These are phyloP conservation scores for Scaptomyza hsui DNA, from an alignment of 1,140 invertebrate genomes.

Conservation along the genomic window DNA sequence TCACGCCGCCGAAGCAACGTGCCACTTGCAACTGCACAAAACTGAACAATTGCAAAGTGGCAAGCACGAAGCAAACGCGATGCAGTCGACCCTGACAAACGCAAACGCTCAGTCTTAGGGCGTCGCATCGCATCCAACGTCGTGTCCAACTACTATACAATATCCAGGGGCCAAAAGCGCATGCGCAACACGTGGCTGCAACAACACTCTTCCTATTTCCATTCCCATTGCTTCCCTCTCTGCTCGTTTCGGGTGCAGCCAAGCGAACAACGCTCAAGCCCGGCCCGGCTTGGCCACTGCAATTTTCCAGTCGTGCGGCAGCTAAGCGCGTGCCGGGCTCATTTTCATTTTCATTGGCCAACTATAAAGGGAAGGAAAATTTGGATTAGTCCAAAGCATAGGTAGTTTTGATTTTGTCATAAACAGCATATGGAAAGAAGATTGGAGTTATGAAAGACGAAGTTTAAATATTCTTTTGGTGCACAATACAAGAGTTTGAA, in stretches of 20 bases:
- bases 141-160: constrained; percentile 50
- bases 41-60: constrained; percentile 70
- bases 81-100: constrained; percentile 79
- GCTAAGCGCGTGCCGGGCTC: constrained; percentile 74
- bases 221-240: constrained; percentile 12
- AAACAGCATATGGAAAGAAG: background rate
- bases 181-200: constrained; percentile 79
- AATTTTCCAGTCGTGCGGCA: constrained; percentile 79
- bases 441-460: background rate
- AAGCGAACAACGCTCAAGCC: constrained; percentile 44
- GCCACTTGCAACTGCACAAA: constrained; percentile 39
- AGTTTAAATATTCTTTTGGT: background rate
- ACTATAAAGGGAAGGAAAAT: constrained; percentile 4
- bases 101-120: constrained; percentile 72
- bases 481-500: background rate
- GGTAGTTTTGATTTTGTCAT: constrained; percentile 18
- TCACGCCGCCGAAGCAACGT: constrained; percentile 59
- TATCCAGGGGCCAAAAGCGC: constrained; percentile 68
- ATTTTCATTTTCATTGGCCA: constrained; percentile 76
- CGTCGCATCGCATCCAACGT: constrained; percentile 60
- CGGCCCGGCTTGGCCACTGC: constrained; percentile 50
- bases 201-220: constrained; percentile 18
- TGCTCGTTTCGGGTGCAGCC: constrained; percentile 50
- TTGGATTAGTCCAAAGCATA: constrained; percentile 17
- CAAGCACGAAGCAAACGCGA: constrained; percentile 65